These are phyloP conservation scores for Halcyon malimbica DNA, from an alignment of 2,113 vertebrate species.

Conservation along the genomic window DNA sequence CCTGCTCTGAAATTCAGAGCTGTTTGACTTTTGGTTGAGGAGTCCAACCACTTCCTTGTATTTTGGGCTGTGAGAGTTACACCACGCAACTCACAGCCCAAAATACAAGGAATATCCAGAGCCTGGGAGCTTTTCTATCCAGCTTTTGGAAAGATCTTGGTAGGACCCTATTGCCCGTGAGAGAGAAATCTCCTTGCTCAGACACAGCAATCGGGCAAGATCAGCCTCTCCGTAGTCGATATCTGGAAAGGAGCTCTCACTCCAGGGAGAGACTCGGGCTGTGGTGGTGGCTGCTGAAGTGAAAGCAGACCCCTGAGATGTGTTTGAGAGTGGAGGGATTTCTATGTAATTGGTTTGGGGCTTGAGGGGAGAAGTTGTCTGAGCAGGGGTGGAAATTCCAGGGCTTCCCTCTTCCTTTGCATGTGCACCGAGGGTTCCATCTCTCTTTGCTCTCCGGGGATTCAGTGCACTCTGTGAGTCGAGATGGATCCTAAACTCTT, in stretches of 20 bases:
- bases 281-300: background rate
- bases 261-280: background rate
- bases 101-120: background rate
- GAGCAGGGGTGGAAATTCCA: background rate
- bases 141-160: background rate
- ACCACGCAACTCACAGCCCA: background rate
- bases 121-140: background rate
- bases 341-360: rapidly evolving
- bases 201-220: background rate
- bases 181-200: background rate
- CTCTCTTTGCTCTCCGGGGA: background rate
- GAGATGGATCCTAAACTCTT: background rate
- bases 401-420: background rate
- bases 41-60: background rate
- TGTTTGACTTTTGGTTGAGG: background rate
- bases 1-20: background rate
- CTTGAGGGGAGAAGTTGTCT: background rate
- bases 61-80: background rate
- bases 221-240: background rate
- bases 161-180: rapidly evolving
- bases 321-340: background rate
- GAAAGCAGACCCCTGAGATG: background rate
- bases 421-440: rapidly evolving
- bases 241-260: background rate
- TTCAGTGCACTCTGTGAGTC: background rate